Conservation (phyloP, 2,797 vertebrate genomes). For the Manis crassicaudata region DNA sequence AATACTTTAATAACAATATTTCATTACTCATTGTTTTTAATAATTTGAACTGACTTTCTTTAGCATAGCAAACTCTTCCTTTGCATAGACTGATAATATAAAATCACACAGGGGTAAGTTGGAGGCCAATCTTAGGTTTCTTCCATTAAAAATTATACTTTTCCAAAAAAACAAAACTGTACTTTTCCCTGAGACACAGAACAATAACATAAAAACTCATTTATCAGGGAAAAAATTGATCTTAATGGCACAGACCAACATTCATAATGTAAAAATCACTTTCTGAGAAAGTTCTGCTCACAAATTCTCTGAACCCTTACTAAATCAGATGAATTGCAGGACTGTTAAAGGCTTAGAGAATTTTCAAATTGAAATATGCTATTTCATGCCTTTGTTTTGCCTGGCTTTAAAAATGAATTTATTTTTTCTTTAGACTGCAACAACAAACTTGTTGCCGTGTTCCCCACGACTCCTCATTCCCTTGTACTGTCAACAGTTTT, state of each 20-base stretch:
- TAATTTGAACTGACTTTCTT: conserved; percentile 63
- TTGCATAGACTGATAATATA: conserved; percentile 23
- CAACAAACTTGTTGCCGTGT: background rate
- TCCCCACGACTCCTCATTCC: background rate
- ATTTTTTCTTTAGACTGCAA: background rate
- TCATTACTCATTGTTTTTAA: conserved; percentile 42
- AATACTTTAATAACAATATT: conserved; percentile 63
- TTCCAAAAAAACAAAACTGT: conserved; percentile 22
- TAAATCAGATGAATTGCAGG: conserved; percentile 62
- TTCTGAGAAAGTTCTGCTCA: conserved; percentile 62
- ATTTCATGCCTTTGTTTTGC: conserved; percentile 8
- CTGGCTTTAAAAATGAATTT: background rate
- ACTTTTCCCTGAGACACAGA: conserved; percentile 63
- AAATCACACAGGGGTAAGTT: conserved; percentile 44
- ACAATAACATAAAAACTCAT: conserved; percentile 65
- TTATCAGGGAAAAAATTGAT: conserved; percentile 55
- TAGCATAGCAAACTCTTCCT: conserved; percentile 22
- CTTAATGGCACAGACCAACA: conserved; percentile 48
- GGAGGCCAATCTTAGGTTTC: conserved; percentile 26
- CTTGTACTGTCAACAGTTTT: background rate
- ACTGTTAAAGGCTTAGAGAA: conserved; percentile 72
- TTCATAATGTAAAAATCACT: conserved; percentile 56
- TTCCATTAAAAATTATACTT: conserved; percentile 44
- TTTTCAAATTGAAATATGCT: conserved; percentile 76
- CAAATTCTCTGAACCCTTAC: conserved; percentile 59